These are phyloP conservation scores for Mormyrus iriodes DNA, from an alignment of 2,113 vertebrate genomes.

Conservation along the genomic window DNA sequence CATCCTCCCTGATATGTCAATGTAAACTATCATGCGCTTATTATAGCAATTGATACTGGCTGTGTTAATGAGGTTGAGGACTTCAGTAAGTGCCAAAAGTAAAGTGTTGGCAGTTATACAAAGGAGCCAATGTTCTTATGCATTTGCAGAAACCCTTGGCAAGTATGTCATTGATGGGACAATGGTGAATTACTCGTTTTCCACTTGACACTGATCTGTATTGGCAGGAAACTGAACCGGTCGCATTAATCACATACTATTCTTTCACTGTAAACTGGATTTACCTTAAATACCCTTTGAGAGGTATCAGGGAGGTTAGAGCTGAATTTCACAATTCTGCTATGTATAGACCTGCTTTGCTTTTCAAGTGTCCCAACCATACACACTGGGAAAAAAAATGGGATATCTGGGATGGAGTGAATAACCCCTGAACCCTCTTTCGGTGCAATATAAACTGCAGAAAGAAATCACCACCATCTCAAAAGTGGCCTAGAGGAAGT, in stretches of 20 bases:
- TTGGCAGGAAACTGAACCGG: not conserved
- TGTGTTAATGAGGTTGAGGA: not conserved
- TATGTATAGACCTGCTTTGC: not conserved
- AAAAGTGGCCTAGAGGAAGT: not conserved
- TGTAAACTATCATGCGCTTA: not conserved
- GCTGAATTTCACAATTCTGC: not conserved
- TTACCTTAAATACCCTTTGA: not conserved
- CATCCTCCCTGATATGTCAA: not conserved
- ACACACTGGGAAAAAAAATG: not conserved
- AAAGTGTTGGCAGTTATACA: not conserved
- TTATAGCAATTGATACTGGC: not conserved
- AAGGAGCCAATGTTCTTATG: not conserved
- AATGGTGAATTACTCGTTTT: not conserved
- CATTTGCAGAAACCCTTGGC: not conserved
- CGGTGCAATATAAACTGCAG: not conserved
- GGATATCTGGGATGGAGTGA: not conserved
- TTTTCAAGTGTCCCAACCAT: not conserved
- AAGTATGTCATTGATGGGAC: not conserved
- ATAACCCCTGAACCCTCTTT: not conserved
- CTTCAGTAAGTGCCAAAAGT: not conserved
- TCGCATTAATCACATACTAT: not conserved
- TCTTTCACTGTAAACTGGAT: not conserved
- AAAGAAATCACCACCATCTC: not conserved
- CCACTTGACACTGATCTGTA: not conserved
- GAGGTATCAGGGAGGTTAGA: not conserved